Base-by-base conservation (phyloP, 2,797 vertebrate species). In the Odontamblyopus lacepedii region DNA sequence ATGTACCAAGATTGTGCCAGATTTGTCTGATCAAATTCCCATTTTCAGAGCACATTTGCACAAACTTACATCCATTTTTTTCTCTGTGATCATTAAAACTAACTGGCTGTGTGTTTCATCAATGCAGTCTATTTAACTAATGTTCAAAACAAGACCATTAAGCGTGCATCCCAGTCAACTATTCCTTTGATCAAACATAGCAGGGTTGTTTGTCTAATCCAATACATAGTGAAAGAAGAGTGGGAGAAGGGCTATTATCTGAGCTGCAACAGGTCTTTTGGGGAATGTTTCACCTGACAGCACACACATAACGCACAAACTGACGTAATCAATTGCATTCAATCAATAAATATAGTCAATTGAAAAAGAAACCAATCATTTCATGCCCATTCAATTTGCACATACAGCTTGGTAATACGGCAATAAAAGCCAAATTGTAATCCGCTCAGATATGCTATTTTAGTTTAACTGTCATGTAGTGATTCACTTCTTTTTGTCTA, bases 211-310 rank as follows among this genome's bases (percentile, higher is more conserved):
- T 4, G 15, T 72, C 81, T 80, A 75, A 78, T 82, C 74, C 67
- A n/a, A 63, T 71, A 56, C 35, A 41, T 69, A 65, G 9, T 35
- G 12, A 44, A 53, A 83, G 51, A 53, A 80, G 77, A 65, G 12
- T 35, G 12, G 51, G 57, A 83, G 69, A 63, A 75, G 77, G 67
- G 68, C 75, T 63, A 77, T 88, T 83, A 85, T 82, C 71, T 48
- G 48, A 70, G 63, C 60, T 30, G 48, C 44, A 30, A 50, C 70
- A 26, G 55, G 23, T 26, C 55, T 57, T 57, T 57, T 57, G 11
- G 23, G 55, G 3, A 57, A 57, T 57, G 23, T 26, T 26, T 12
- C 23, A 57, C 55, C 19, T 55, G 6, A 55, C 6, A 57, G 26
- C 53, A 57, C 55, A 57, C 55, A 57, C 11, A n/a, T 8, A 56